phyloP scores from a whole-genome alignment of 2,113 vertebrate genomes.

The Phylloscopus whistleri region DNA sequence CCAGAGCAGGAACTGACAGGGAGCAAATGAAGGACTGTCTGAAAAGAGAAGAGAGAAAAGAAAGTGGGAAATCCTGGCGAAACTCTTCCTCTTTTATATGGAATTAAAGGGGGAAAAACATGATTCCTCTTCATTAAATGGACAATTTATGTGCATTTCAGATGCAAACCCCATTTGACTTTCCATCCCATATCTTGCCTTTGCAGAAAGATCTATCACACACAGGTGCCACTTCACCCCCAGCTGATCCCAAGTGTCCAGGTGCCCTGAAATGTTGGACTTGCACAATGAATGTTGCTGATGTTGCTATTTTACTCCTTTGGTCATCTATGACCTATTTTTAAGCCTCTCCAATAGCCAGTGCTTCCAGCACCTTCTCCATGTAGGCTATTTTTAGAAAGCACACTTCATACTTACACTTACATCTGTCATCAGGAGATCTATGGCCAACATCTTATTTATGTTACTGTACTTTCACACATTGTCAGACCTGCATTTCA shows the following conservation, averaged over 20 bases:
- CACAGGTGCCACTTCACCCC: background rate
- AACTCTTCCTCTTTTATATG: background rate
- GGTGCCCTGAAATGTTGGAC: background rate
- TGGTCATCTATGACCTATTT: constrained; percentile 1
- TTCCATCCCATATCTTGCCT: background rate
- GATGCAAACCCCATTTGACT: background rate
- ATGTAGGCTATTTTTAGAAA: constrained; percentile 54
- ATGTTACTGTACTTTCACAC: constrained; percentile 52
- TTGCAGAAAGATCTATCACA: background rate
- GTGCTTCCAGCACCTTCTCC: constrained; percentile 37
- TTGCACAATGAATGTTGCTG: background rate
- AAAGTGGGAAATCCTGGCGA: background rate
- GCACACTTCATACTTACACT: constrained; percentile 24
- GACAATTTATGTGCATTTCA: background rate
- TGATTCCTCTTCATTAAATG: background rate
- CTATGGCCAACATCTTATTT: constrained; percentile 25
- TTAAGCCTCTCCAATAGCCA: background rate
- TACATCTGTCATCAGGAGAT: constrained; percentile 31
- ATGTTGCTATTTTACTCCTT: constrained; percentile 1
- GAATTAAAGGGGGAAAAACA: background rate
- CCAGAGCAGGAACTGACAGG: rapidly evolving
- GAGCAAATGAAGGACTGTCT: background rate
- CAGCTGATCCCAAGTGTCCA: background rate
- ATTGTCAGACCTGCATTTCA: background rate
- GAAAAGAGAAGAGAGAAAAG: background rate